Evolutionary conservation across 2,113 vertebrate genomes (phyloP), one percentile per base, ranked within the genome.

Genomic region (Chiloscyllium plagiosum): DNA sequence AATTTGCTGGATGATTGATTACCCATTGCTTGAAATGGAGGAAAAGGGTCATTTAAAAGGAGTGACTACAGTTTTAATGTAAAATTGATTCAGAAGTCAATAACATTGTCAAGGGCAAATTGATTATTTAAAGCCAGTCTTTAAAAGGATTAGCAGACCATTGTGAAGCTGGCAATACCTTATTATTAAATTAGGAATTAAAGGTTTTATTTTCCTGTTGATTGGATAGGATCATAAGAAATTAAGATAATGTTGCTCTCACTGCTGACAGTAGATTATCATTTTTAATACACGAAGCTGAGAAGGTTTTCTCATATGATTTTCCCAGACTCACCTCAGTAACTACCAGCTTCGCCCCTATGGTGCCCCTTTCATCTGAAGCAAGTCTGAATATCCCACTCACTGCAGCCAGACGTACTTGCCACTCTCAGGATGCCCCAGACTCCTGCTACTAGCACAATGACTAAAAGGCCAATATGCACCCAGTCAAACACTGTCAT

Each of bases 1-100:
- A 70, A 94, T 70, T 94, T 94, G 65, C 26, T 94, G 65, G n/a
- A 70, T 94, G 66, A 94, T 42, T 94, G 92, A 94, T 42, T 68
- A 52, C 52, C 42, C 24, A 69, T 94, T 70, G 93, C 66, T 70
- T 94, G 66, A 94, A 94, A 70, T 47, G 20, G 93, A 70, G 42
- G 42, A 70, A 94, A 94, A 70, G 33, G 37, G 26, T 20, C 24
- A 70, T 70, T 94, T 94, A 94, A 26, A 70, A 94, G 69, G 68
- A 94, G 61, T 70, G 37, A 94, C 66, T 94, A 12, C 66, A 72
- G 68, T 10, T 42, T 70, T 47, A 94, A 70, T 50, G 22, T 69
- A 47, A 70, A 94, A 94, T 94, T 94, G 37, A 94, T 94, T 94
- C 65, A 94, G 61, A 69, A 47, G 92, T 68, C 92, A 6, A 68